Conservation (phyloP, 35 echinoderm and acorn worm genomes). For the Lytechinus pictus region DNA sequence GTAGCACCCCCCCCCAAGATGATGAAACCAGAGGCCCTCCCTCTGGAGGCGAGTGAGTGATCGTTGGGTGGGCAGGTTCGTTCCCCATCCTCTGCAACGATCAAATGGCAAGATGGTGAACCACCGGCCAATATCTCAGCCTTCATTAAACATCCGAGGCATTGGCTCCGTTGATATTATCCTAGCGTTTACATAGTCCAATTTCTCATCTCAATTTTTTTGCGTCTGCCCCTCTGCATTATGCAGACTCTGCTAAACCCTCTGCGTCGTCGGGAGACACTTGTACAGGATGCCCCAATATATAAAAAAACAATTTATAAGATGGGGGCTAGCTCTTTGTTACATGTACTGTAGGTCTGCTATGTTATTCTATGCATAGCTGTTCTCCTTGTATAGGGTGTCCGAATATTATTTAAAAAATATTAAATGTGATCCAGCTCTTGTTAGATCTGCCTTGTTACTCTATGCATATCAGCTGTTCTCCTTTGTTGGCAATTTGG, state of each 20-base stretch:
- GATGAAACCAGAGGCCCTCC: neutral
- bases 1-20: neutral
- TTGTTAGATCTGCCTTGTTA: no score
- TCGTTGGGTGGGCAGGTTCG: neutral
- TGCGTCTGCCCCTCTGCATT: neutral
- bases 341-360: no score
- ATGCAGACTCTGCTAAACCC: neutral
- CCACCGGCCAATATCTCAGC: neutral
- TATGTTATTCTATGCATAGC: no score
- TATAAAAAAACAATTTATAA: no score
- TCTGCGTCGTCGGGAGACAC: neutral
- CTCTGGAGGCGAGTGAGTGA: neutral
- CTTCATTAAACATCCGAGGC: neutral
- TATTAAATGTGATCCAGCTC: no score
- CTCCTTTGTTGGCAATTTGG: no score
- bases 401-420: no score
- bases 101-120: neutral
- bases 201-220: neutral
- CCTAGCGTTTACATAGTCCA: slow-evolving; percentile 1
- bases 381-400: no score
- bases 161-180: neutral
- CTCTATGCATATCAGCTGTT: no score
- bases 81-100: neutral
- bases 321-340: no score
- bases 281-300: neutral